Base-by-base conservation (phyloP, 2,113 vertebrate species). In the Sarotherodon lohbergeri region DNA sequence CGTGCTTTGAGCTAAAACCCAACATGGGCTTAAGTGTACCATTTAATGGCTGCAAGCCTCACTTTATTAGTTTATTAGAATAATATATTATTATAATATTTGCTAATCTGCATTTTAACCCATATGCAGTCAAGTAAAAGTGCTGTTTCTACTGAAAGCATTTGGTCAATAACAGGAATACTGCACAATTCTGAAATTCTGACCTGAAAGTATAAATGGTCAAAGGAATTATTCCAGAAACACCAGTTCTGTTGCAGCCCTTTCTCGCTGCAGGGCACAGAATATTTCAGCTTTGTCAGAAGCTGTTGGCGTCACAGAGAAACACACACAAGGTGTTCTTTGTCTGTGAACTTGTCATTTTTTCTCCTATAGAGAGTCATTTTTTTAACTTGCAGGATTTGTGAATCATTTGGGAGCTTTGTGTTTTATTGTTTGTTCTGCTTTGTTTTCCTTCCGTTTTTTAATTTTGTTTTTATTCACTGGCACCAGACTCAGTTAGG, bases 1-100 rank as follows among this genome's bases (percentile, higher is more conserved):
- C 0, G 12, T 71, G n/a, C n/a, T 71, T 9, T 71, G 63, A 71
- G 63, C n/a, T 2, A 71, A 43, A 71, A 71, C n/a, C 36, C 63
- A 1, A 43, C 63, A 0, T 24, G n/a, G 63, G 63, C 4, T 41
- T 43, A 0, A 71, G 9, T 71, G 12, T 22, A 24, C 0, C 7
- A 43, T 41, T 68, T 41, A 68, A 41, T 41, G 32, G 36, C 11
- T 41, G 7, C 63, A 68, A 68, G 34, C 11, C 2, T 68, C 36
- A 68, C 19, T 41, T 39, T 68, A 68, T 68, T 3, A 41, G 11
- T 46, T 71, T 27, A 71, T 46, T 46, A 24, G 22, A 68, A 41
- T 22, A 0, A 46, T 9, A 46, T 46, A 27, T 73, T 71, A 43
- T 27, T 73, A 27, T 3, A 43, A 71, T 43, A 9, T 73, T 27